Evolutionary conservation across 2,888 invertebrate genomes (phyloP).

Genomic region (Brachyptera putata): DNA sequence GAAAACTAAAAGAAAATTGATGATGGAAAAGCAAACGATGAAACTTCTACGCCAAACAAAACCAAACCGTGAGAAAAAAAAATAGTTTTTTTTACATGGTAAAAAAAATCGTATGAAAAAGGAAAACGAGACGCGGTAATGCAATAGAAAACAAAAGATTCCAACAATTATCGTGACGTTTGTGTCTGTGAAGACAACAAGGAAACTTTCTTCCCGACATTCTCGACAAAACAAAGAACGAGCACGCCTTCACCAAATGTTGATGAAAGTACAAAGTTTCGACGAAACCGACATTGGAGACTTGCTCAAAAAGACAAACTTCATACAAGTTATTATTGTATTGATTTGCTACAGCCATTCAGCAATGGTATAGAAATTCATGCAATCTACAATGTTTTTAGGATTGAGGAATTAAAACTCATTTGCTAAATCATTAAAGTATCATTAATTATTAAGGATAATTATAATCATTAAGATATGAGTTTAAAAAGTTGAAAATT

Average conservation of each 20-base stretch:
- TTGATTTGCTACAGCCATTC: no score
- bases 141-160: conserved; percentile 23
- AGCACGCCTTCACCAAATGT: no score
- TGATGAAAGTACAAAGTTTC: conserved; percentile 7
- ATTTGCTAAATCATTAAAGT: no score
- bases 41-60: conserved; percentile 29
- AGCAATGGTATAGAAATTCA: no score
- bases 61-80: conserved; percentile 20
- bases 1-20: conserved; percentile 31
- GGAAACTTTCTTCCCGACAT: conserved; percentile 17
- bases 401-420: no score
- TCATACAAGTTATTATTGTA: no score
- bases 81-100: conserved; percentile 16
- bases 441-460: no score
- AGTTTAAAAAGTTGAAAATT: no score
- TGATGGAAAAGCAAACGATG: conserved; percentile 32
- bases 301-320: no score
- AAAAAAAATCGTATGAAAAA: conserved; percentile 7
- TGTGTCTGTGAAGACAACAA: conserved; percentile 17
- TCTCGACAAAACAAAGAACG: conserved; percentile 9
- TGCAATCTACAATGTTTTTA: no score
- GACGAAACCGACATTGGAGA: no score
- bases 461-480: no score
- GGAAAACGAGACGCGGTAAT: conserved; percentile 20
- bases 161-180: conserved; percentile 21